These are phyloP conservation scores for Columba janthina DNA, from an alignment of 2,113 vertebrate species.

Conservation along the genomic window DNA sequence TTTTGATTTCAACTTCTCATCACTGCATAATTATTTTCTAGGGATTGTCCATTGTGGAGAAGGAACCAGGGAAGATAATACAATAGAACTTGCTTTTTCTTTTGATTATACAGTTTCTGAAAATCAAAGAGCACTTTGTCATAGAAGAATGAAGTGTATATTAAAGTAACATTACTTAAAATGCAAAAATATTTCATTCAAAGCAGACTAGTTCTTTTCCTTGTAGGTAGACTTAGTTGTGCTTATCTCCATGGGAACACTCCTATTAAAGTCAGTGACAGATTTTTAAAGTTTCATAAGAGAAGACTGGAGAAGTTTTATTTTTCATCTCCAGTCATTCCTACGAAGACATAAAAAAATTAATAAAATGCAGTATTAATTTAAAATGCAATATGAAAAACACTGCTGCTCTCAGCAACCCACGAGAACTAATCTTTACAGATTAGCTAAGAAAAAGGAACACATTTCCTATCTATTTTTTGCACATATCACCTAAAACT, in stretches of 20 bases:
- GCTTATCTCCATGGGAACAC: slow-evolving; percentile 64
- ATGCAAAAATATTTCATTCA: slow-evolving; percentile 54
- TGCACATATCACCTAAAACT: background rate
- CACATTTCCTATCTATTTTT: background rate
- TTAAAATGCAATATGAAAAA: slow-evolving; percentile 17
- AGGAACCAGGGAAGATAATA: background rate
- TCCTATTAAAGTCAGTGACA: slow-evolving; percentile 54
- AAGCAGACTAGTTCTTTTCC: slow-evolving; percentile 43
- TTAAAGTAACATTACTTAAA: slow-evolving; percentile 50
- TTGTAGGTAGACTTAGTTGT: slow-evolving; percentile 42
- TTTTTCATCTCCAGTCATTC: slow-evolving; percentile 27
- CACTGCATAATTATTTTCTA: slow-evolving; percentile 40
- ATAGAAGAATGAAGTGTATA: slow-evolving; percentile 28
- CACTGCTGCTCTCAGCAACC: background rate
- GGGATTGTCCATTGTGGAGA: slow-evolving; percentile 13
- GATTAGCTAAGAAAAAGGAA: slow-evolving; percentile 10
- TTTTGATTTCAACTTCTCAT: slow-evolving; percentile 36
- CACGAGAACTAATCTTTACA: background rate
- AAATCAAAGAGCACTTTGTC: slow-evolving; percentile 44
- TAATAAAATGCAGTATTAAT: slow-evolving; percentile 12
- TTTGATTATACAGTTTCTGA: slow-evolving; percentile 44
- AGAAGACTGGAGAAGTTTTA: slow-evolving; percentile 21
- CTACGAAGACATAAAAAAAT: background rate
- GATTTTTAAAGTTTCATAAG: slow-evolving; percentile 48
- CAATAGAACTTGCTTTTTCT: slow-evolving; percentile 33